Evolutionary conservation across 2,797 vertebrate species (phyloP).

Genomic region (Apodemus agrarius): DNA sequence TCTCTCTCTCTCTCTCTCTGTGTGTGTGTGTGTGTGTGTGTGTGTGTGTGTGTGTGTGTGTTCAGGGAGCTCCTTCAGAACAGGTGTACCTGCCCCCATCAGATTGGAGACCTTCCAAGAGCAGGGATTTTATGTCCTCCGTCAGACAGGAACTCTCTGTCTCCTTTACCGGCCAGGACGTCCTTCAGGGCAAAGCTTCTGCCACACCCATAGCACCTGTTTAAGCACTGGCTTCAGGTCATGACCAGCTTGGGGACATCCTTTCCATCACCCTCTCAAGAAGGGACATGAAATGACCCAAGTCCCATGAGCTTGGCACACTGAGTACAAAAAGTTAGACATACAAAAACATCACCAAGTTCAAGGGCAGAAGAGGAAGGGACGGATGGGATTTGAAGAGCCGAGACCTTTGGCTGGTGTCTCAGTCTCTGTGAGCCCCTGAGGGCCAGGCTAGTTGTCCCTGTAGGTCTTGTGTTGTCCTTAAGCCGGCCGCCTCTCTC

Average conservation of each 20-base stretch:
- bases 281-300: not conserved
- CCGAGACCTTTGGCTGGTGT: not conserved
- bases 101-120: not conserved
- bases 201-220: rapidly evolving
- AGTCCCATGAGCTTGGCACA: not conserved
- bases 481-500: not conserved
- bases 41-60: not conserved
- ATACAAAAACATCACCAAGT: not conserved
- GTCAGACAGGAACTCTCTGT: not conserved
- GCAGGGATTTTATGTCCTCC: not conserved
- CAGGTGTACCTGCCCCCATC: not conserved
- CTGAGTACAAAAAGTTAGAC: not conserved
- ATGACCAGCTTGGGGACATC: not conserved
- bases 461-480: not conserved
- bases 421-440: not conserved
- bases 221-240: not conserved
- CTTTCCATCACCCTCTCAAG: not conserved
- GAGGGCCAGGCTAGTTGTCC: not conserved
- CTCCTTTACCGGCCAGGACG: not conserved
- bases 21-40: not conserved
- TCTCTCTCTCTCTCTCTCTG: too few species aligned
- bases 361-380: not conserved
- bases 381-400: not conserved
- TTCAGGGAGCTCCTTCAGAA: not conserved
- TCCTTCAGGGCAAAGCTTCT: not conserved